Evolutionary conservation across 2,888 invertebrate species (phyloP), one percentile per base, ranked within the genome.

Genomic region (Lordiphosa fenestrarum): DNA sequence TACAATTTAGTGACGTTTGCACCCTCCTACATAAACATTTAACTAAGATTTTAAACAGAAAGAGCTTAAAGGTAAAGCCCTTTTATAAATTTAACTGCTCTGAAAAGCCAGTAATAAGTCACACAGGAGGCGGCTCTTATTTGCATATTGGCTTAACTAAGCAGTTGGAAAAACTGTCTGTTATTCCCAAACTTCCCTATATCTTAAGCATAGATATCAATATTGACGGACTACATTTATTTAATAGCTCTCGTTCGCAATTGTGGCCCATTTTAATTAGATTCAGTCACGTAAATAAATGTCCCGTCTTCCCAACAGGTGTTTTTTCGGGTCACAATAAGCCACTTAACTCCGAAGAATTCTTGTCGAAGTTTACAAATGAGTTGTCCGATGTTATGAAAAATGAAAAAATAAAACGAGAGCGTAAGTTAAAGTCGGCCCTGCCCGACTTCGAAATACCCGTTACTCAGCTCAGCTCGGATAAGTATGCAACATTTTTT

Each of bases 61-160:
- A 44, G 0, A 30, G 30, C n/a, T 12, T 35, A 15, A 46, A 46
- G 6, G 35, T 35, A 7, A 35, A 33, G 15, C 46, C 46, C 15
- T 46, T 46, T 13, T 46, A 46, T 35, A 46, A 33, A 19, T 46
- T 46, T 33, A 35, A 35, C 15, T 46, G 35, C 35, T 30, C 30
- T 33, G 13, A 46, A 5, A 46, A 46, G 46, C 33, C 46, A 12
- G 12, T 33, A 15, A 46, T 35, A 4, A 15, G 3, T 33, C 15
- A 46, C 9, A 35, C 35, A 33, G 46, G 19, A 19, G 19, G 19
- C 19, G 19, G 19, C 19, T 19, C 19, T 19, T 19, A 19, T 19
- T 19, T 19, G 19, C 19, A 19, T 19, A 19, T 19, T 2, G 19
- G 19, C 19, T 19, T 2, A 19, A 2, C 19, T 2, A 19, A 19